Base-by-base conservation (phyloP, 1,140 invertebrate species). In the Plodia interpunctella region DNA sequence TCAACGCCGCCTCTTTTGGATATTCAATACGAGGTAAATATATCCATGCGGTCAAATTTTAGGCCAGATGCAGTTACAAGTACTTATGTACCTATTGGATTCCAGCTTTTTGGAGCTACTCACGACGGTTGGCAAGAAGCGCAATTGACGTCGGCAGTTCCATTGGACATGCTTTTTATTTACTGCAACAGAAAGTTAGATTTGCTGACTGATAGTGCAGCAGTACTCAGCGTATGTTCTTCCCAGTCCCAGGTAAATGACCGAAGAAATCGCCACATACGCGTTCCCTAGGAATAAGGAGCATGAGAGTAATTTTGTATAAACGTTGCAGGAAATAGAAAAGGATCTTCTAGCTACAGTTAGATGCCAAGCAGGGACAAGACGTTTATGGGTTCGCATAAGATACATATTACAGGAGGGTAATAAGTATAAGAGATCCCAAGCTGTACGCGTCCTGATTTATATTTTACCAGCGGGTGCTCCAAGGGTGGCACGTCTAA, bases 121-220 rank as follows among this genome's bases (percentile, higher is more conserved):
- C 64, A 68, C n/a, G 79, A 81, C 51, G 78, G 78, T 30, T 89
- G 87, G 87, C 84, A 85, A 76, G 83, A 89, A 74, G 72, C 67
- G 6, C 72, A 69, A 64, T 61, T 89, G 11, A 89, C 70, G 15
- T 84, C 76, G 2, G 80, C 83, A 4, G 82, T 87, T 28, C 73
- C 87, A 13, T 62, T 89, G 44, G 87, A 89, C 49, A 82, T 89
- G 72, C 55, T 89, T 13, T 87, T 89, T 59, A 74, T 89, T 59
- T 87, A 85, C 66, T 81, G 79, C 52, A 70, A 70, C 19, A 75
- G 70, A 18, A 77, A 82, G 64, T 58, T 89, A n/a, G 72, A 80
- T 30, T 70, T 89, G 57, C 65, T 77, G 60, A 87, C 87, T 10
- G 83, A 89, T 54, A 85, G 56, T 50, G 74, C 80, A 28, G 87